phyloP scores from a whole-genome alignment of 2,797 vertebrate species.

The Limnodromus scolopaceus region DNA sequence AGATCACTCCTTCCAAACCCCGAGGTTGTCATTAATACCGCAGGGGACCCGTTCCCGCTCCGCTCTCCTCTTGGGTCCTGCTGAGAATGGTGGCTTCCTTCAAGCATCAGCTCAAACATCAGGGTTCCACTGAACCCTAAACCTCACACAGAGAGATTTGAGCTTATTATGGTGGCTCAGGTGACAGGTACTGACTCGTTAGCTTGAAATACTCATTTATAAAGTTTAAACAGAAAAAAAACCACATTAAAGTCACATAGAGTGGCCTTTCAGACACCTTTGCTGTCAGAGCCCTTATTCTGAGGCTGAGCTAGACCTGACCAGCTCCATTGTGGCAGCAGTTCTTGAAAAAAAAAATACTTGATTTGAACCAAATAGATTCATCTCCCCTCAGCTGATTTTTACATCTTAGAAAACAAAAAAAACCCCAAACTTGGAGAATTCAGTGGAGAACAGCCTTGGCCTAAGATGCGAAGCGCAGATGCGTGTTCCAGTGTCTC shows the following conservation, averaged over 20 bases:
- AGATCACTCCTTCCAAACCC: not conserved
- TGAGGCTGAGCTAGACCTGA: not conserved
- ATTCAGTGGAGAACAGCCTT: not conserved
- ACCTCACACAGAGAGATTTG: not conserved
- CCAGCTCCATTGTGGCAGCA: not conserved
- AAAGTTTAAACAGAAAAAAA: not conserved
- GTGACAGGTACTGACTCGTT: not conserved
- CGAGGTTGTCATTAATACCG: not conserved
- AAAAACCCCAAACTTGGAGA: not conserved
- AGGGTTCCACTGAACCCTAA: not conserved
- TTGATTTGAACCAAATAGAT: accelerated
- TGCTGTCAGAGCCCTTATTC: not conserved
- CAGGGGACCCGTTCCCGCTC: not conserved
- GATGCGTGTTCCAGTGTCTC: not conserved
- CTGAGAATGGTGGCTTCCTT: not conserved
- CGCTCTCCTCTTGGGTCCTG: not conserved
- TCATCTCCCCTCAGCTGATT: not conserved
- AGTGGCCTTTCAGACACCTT: not conserved
- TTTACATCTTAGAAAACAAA: not conserved
- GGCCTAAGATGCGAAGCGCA: not conserved
- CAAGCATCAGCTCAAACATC: not conserved
- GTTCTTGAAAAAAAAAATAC: not conserved
- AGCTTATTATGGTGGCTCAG: not conserved
- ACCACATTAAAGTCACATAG: not conserved
- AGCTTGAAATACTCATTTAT: not conserved